phyloP scores from a whole-genome alignment of 2,797 vertebrate genomes.

The Rousettus madagascariensis region DNA sequence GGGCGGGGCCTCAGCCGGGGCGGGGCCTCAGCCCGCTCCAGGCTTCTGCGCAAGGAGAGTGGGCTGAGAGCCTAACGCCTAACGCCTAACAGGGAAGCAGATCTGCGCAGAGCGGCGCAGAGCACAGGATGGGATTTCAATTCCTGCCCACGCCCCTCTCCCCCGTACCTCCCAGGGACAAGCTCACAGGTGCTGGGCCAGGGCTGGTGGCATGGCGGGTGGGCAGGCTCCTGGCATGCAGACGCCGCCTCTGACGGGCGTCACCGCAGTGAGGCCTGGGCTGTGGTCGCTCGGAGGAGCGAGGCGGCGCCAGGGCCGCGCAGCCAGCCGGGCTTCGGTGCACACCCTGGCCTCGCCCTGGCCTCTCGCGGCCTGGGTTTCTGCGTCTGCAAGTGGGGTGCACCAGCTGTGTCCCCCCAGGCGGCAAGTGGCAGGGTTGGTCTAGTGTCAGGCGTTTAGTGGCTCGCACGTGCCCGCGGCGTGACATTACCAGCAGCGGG shows the following conservation, averaged over 20 bases:
- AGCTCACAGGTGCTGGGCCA: not conserved
- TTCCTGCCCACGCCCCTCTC: not conserved
- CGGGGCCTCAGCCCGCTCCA: no score
- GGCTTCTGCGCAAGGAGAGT: not conserved
- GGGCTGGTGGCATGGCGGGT: not conserved
- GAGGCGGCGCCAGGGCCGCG: not conserved
- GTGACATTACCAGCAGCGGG: rapidly evolving
- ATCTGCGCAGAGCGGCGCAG: no score
- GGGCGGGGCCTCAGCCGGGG: not conserved
- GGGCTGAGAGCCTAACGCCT: not conserved
- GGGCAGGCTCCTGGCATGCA: not conserved
- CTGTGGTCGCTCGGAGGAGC: rapidly evolving
- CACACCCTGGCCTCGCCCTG: not conserved
- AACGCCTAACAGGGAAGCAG: no score
- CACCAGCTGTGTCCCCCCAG: not conserved
- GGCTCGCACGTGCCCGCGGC: rapidly evolving
- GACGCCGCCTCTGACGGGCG: rapidly evolving
- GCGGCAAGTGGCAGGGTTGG: no score
- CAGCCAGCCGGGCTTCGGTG: not conserved
- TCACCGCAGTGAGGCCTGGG: not conserved
- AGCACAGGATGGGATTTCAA: not conserved
- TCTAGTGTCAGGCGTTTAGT: not conserved
- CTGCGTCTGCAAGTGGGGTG: not conserved
- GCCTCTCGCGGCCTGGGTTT: not conserved
- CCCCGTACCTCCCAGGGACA: not conserved